Evolutionary conservation across 2,888 invertebrate genomes (phyloP), one percentile per base, ranked within the genome.

Genomic region (Microplitis manilae): DNA sequence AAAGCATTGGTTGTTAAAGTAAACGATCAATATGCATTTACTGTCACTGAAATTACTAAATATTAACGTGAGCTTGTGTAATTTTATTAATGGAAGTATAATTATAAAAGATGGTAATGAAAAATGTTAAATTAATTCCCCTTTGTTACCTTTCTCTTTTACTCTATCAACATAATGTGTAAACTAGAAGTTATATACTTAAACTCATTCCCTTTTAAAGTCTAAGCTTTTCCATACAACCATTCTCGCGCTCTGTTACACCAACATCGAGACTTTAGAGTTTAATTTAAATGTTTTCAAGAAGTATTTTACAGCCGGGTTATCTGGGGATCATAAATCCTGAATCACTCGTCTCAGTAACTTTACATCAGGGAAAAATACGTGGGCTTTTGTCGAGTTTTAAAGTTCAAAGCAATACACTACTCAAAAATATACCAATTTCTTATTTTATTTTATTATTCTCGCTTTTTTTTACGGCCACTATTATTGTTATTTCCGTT

Each of bases 251-350:
- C 50, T 50, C 50, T 50, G 50, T 30, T 30, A 50, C 50, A 50
- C 50, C 9, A 13, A 13, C 9, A 50, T 50, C 50, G 50, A 50
- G 65, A 65, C 30, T 65, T 30, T 65, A 30, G 13, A 65, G 30
- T 65, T 65, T 65, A 65, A 65, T 65, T 65, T 65, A 65, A 65
- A 65, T 65, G 65, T 65, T 65, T 65, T 65, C 65, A 30, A 65
- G 20, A 30, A 65, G 65, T 65, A 65, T 65, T 65, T 65, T 65
- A 65, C 65, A 65, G 38, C 9, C 30, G 65, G 38, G 65, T 65
- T 65, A 65, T 65, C 65, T 65, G 20, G 9, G 13, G 65, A 65
- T 65, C 65, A 38, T 65, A 65, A 65, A 65, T 65, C 65, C 38
- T 9, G 38, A 38, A 65, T 50, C 65, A 65, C 65, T 65, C 65